A percentile compares a stretch with the other conserved stretches of the same genome.
These are phyloP conservation scores for Nomada fucata DNA, from an alignment of 2,888 invertebrate species.

Conservation along the genomic window DNA sequence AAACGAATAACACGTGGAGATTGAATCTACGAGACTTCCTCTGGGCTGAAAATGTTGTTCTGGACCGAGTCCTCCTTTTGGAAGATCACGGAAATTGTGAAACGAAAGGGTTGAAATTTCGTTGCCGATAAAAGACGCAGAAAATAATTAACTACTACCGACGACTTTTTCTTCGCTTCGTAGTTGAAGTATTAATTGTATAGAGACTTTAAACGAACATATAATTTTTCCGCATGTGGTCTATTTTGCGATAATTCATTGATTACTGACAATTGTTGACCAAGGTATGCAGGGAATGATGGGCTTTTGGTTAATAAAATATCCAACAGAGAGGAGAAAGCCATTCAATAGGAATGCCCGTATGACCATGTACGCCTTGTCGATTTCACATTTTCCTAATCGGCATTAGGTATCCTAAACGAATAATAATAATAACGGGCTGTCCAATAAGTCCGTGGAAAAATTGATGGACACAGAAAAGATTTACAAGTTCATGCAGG, in stretches of 20 bases:
- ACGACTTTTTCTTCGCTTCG: no score
- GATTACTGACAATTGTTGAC: no score
- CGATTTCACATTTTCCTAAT: constrained; percentile 23
- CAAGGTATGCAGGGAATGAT: no score
- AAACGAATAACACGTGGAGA: constrained; percentile 62
- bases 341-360: constrained; percentile 5
- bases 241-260: no score
- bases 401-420: constrained; percentile 12
- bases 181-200: no score
- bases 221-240: no score
- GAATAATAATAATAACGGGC: constrained; percentile 10
- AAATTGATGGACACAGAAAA: constrained; percentile 18
- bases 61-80: neutral
- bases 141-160: neutral
- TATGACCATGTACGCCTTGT: neutral
- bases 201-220: no score
- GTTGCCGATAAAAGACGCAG: neutral
- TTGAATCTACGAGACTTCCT: constrained; percentile 67
- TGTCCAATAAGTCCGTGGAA: neutral
- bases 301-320: neutral
- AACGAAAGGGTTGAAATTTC: constrained; percentile 7
- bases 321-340: constrained; percentile 7
- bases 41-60: neutral
- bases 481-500: neutral
- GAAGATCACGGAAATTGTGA: constrained; percentile 33